These are phyloP conservation scores for Maconellicoccus hirsutus DNA, from an alignment of 1,140 invertebrate genomes.

Conservation along the genomic window DNA sequence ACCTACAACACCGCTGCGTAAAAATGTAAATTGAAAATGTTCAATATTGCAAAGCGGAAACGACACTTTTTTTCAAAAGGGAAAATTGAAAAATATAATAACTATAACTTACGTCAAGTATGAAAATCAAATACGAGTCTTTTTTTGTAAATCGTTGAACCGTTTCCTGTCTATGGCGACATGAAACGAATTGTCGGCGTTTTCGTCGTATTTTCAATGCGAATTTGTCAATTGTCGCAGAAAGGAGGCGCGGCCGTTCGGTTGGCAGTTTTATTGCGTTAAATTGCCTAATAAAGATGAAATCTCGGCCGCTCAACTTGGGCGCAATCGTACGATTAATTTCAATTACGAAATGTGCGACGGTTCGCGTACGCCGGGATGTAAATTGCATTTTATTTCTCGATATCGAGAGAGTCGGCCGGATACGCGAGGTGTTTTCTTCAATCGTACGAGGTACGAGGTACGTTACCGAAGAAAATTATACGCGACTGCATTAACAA, in stretches of 20 bases:
- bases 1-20: background rate
- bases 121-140: slow-evolving; percentile 19
- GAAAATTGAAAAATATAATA: slow-evolving; percentile 19
- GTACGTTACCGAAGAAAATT: no score
- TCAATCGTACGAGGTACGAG: no score
- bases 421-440: no score
- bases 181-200: background rate
- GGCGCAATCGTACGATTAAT: background rate
- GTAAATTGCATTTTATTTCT: no score
- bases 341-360: background rate
- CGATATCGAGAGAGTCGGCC: no score
- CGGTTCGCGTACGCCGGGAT: no score
- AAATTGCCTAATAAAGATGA: background rate
- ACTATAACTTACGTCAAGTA: slow-evolving; percentile 17
- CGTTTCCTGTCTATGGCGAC: slow-evolving; percentile 7
- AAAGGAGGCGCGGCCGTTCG: background rate
- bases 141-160: slow-evolving; percentile 10
- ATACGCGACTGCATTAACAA: no score
- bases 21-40: slow-evolving; percentile 21
- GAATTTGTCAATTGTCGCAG: background rate
- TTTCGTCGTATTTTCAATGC: background rate
- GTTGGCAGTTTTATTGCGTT: background rate
- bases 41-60: slow-evolving; percentile 19
- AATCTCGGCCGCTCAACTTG: background rate
- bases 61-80: slow-evolving; percentile 14